Percentiles rank a stretch among this genome's conserved stretches.
Evolutionary conservation across 2,797 vertebrate genomes (phyloP).

Genomic region (Darevskia nairensis): DNA sequence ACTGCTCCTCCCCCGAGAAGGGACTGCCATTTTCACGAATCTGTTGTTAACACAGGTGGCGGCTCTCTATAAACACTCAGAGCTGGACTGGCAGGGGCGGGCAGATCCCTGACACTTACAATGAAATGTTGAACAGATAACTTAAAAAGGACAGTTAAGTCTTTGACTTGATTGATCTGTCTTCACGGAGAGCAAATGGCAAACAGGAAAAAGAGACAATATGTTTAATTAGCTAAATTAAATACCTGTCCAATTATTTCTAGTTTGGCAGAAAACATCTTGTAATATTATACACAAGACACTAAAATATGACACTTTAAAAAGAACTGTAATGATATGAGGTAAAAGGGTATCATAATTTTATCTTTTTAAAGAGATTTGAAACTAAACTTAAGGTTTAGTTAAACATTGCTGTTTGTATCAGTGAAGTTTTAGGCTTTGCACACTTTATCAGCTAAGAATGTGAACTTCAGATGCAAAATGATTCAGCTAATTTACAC

Average conservation of each 20-base stretch:
- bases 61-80: no score
- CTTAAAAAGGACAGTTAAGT: constrained; percentile 59
- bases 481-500: background rate
- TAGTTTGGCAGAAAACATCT: constrained; percentile 45
- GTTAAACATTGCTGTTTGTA: background rate
- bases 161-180: constrained; percentile 58
- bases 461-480: no score
- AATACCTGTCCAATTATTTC: constrained; percentile 62
- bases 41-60: no score
- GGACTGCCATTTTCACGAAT: no score
- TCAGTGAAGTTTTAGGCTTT: background rate
- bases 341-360: background rate
- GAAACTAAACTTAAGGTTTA: background rate
- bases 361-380: background rate
- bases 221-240: constrained; percentile 62
- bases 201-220: constrained; percentile 57
- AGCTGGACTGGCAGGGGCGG: no score
- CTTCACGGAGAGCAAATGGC: constrained; percentile 48
- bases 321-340: constrained; percentile 24
- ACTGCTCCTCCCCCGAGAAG: no score
- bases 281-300: constrained; percentile 18
- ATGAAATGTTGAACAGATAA: constrained; percentile 37
- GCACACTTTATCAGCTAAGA: accelerated
- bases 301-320: constrained; percentile 30
- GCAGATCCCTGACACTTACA: no score